Percentiles rank a stretch among this genome's conserved stretches.
phyloP scores from a whole-genome alignment of 1,140 invertebrate species.

The Acromyrmex echinatior region DNA sequence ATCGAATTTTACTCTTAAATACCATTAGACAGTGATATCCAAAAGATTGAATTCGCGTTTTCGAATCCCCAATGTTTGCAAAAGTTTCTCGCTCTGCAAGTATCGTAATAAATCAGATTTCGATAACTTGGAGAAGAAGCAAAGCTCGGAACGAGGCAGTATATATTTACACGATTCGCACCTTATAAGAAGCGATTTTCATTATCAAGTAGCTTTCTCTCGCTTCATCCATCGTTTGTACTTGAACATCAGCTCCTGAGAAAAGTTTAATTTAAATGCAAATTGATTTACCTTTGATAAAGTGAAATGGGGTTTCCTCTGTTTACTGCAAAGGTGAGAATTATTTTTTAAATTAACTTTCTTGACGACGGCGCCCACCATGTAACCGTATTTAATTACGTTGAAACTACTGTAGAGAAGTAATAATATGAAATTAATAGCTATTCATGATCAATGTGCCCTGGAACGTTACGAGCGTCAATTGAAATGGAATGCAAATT shows the following conservation, averaged over 20 bases:
- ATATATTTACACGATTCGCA: conserved; percentile 57
- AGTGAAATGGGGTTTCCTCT: conserved; percentile 44
- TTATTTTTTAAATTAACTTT: conserved; percentile 70
- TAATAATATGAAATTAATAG: conserved; percentile 56
- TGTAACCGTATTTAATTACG: conserved; percentile 49
- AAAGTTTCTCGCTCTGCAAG: neutral
- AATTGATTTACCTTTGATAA: conserved; percentile 74
- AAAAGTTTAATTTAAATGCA: conserved; percentile 74
- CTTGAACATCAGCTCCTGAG: conserved; percentile 50
- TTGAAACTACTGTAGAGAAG: conserved; percentile 33
- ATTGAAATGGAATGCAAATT: conserved; percentile 41
- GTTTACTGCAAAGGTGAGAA: conserved; percentile 45
- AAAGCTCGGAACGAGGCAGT: conserved; percentile 12
- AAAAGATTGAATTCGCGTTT: neutral
- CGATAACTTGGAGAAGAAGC: neutral
- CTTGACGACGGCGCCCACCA: neutral
- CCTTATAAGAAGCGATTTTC: conserved; percentile 27
- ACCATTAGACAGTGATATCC: neutral
- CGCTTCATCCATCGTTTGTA: conserved; percentile 62
- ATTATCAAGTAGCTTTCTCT: conserved; percentile 67
- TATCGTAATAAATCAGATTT: conserved; percentile 35
- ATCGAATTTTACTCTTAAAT: conserved; percentile 62
- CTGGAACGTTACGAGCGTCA: conserved; percentile 16
- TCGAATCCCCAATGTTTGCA: neutral
- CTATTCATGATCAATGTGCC: conserved; percentile 23